Evolutionary conservation across 2,888 invertebrate genomes (phyloP).

Genomic region (Dioctria linearis): DNA sequence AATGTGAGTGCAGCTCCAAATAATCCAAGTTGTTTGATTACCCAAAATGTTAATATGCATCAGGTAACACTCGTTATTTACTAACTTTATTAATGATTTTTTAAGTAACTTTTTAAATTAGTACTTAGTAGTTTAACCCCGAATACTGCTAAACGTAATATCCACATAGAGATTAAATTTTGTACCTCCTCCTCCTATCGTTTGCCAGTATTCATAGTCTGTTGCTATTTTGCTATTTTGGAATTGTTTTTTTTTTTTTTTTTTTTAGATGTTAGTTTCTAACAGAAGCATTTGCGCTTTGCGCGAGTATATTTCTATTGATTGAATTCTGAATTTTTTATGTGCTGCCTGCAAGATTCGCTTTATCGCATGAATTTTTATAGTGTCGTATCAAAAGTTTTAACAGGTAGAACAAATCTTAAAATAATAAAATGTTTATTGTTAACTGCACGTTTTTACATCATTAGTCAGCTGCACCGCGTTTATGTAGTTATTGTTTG

Average conservation of each 20-base stretch:
- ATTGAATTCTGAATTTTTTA: conserved; percentile 17
- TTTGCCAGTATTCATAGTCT: conserved; percentile 12
- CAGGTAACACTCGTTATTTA: conserved; percentile 63
- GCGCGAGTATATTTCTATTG: neutral
- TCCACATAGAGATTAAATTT: conserved; percentile 1
- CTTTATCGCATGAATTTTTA: conserved; percentile 19
- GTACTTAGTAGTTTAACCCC: conserved; percentile 19
- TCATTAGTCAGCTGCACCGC: conserved; percentile 43
- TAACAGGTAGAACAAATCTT: conserved; percentile 2
- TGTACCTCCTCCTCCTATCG: neutral
- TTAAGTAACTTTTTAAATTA: conserved; percentile 2
- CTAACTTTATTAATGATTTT: conserved; percentile 53
- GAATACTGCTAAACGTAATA: conserved; percentile 34
- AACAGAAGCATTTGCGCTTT: conserved; percentile 14
- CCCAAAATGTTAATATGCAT: conserved; percentile 65
- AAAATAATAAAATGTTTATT: neutral
- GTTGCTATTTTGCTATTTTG: neutral
- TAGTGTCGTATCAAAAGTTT: conserved; percentile 7
- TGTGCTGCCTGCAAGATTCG: conserved; percentile 19
- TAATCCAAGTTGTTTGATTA: conserved; percentile 66
- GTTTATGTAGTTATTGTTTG: conserved; percentile 13
- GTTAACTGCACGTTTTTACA: conserved; percentile 32
- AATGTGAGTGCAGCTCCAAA: conserved; percentile 65
- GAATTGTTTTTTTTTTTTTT: neutral
- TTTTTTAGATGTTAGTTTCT: neutral